These are phyloP conservation scores for Drosophila obscura DNA, from an alignment of 1,140 invertebrate genomes.

Conservation along the genomic window DNA sequence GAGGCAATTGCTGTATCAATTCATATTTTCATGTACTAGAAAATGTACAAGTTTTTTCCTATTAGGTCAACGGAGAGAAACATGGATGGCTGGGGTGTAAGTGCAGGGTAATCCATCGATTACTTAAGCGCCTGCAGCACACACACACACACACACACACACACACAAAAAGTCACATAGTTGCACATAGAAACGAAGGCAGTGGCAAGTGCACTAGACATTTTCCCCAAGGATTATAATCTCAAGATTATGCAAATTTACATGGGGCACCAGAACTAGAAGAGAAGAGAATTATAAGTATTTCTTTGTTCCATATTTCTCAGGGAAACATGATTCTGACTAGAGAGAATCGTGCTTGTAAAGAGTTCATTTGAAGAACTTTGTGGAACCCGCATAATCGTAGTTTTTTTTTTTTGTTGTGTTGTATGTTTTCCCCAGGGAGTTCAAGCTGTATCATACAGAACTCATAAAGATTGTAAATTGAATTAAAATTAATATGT, in stretches of 20 bases:
- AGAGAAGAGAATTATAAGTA: conserved; percentile 34
- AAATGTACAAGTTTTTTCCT: conserved; percentile 6
- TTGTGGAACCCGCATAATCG: conserved; percentile 29
- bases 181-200: too few species aligned
- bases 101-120: conserved; percentile 65
- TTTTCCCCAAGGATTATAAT: conserved; percentile 52
- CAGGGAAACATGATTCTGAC: not conserved
- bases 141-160: conserved; percentile 11
- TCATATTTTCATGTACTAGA: conserved; percentile 15
- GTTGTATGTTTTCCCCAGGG: too few species aligned
- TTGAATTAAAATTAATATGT: conserved; percentile 48
- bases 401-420: too few species aligned
- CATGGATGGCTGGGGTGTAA: not conserved
- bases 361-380: conserved; percentile 7
- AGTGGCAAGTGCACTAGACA: conserved; percentile 18
- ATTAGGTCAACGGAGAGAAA: conserved; percentile 28
- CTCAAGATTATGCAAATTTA: conserved; percentile 58
- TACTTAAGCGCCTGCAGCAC: conserved; percentile 43
- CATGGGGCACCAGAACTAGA: conserved; percentile 21
- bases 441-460: too few species aligned
- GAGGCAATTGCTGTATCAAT: conserved; percentile 15
- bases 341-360: conserved; percentile 5
- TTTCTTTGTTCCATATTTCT: conserved; percentile 27
- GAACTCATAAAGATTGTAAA: conserved; percentile 41
- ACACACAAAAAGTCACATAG: too few species aligned